Conservation (phyloP, 2,888 invertebrate species). For the Drosophila helvetica region DNA sequence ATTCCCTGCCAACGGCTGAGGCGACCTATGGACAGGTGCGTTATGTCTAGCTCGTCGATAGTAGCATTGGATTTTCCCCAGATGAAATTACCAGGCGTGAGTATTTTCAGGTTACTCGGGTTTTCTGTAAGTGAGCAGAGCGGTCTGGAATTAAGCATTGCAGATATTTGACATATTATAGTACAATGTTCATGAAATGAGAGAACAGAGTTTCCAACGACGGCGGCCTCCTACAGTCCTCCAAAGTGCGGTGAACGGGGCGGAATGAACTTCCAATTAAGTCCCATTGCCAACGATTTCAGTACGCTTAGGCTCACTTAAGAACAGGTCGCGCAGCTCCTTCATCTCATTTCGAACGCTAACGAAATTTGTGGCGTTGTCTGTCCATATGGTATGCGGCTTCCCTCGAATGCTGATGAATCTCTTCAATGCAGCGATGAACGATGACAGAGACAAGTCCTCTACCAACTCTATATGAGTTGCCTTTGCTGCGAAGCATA, state of each 20-base stretch:
- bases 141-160: not conserved
- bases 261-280: conserved; percentile 26
- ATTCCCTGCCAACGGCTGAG: not conserved
- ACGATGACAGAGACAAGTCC: conserved; percentile 22
- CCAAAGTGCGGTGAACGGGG: conserved; percentile 24
- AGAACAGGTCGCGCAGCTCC: conserved; percentile 9
- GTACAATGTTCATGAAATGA: not conserved
- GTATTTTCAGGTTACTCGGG: too few species aligned
- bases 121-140: not conserved
- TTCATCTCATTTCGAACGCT: conserved; percentile 16
- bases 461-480: conserved; percentile 19
- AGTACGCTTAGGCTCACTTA: conserved; percentile 3
- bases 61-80: not conserved
- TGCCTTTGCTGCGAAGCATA: conserved; percentile 32
- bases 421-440: conserved; percentile 24
- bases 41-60: not conserved
- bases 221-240: conserved; percentile 13
- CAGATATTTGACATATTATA: too few species aligned
- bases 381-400: conserved; percentile 11
- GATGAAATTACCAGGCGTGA: too few species aligned
- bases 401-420: conserved; percentile 7
- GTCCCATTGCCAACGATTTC: conserved; percentile 3
- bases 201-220: not conserved
- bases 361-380: conserved; percentile 28
- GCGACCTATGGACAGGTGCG: not conserved